A percentile compares a stretch with the other conserved stretches of the same genome.
phyloP scores from a whole-genome alignment of 2,888 invertebrate genomes.

The Epinotia brunnichana region DNA sequence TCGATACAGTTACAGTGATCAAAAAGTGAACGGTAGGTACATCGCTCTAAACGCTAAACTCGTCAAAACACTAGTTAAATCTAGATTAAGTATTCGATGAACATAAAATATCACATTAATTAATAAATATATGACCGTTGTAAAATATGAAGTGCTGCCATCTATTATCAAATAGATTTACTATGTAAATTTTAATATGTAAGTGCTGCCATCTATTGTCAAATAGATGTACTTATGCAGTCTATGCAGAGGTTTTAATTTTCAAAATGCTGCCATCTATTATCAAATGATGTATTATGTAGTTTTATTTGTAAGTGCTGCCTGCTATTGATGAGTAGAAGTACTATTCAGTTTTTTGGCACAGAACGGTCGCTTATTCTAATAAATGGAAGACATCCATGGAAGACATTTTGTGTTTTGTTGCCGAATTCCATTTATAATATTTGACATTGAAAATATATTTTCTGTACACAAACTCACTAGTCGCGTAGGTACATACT shows the following conservation, averaged over 20 bases:
- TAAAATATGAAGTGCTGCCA: slow-evolving; percentile 20
- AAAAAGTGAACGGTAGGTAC: slow-evolving; percentile 62
- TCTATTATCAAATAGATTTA: slow-evolving; percentile 29
- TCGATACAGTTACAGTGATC: slow-evolving; percentile 62
- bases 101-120: slow-evolving; percentile 43
- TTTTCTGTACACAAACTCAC: slow-evolving; percentile 49
- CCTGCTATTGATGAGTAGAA: slow-evolving; percentile 32
- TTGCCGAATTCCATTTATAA: slow-evolving; percentile 23
- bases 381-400: slow-evolving; percentile 32
- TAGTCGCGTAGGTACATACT: slow-evolving; percentile 31
- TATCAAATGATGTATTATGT: slow-evolving; percentile 21
- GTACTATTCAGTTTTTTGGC: slow-evolving; percentile 11
- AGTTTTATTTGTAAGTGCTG: slow-evolving; percentile 17
- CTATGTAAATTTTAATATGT: background rate
- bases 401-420: slow-evolving; percentile 34
- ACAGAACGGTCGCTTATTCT: slow-evolving; percentile 23
- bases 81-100: slow-evolving; percentile 40
- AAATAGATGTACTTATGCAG: slow-evolving; percentile 32
- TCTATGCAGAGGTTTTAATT: background rate
- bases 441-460: slow-evolving; percentile 78
- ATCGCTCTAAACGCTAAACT: slow-evolving; percentile 65
- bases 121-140: slow-evolving; percentile 23
- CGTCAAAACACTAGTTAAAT: slow-evolving; percentile 38
- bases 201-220: slow-evolving; percentile 29
- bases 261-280: slow-evolving; percentile 24